A percentile compares a stretch with the other conserved stretches of the same genome.
Conservation (phyloP, 2,888 invertebrate species). For the Congeria kusceri region DNA sequence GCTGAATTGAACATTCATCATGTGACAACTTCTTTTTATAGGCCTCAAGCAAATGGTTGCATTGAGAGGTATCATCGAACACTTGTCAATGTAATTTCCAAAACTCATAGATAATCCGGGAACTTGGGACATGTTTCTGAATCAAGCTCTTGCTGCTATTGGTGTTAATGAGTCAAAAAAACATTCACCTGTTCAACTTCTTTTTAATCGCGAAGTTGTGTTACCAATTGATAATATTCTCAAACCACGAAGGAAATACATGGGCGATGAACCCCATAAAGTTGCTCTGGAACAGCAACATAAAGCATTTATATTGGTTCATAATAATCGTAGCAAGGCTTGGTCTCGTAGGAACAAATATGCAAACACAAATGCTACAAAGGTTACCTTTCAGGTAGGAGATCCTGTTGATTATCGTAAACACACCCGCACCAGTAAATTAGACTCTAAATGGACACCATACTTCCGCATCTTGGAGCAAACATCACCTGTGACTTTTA, state of each 20-base stretch:
- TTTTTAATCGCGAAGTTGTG: constrained; percentile 13
- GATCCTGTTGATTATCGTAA: not conserved
- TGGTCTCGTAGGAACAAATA: no score
- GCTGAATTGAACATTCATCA: not conserved
- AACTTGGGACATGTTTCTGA: not conserved
- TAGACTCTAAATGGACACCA: not conserved
- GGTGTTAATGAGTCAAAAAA: not conserved
- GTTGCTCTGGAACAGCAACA: not conserved
- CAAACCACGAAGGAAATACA: not conserved
- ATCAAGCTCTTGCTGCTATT: constrained; percentile 1
- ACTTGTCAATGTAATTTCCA: not conserved
- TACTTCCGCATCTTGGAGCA: no score
- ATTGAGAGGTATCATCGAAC: not conserved
- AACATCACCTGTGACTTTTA: no score
- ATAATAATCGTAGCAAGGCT: no score
- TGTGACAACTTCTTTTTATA: not conserved
- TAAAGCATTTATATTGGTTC: not conserved
- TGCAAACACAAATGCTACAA: not conserved
- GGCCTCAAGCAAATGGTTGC: not conserved
- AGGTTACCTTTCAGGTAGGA: not conserved
- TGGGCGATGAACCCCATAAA: not conserved
- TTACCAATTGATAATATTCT: constrained; percentile 11
- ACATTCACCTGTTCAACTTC: not conserved
- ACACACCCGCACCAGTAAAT: not conserved
- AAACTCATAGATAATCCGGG: not conserved